Evolutionary conservation across 2,113 vertebrate genomes (phyloP).

Genomic region (Hippolais icterina): DNA sequence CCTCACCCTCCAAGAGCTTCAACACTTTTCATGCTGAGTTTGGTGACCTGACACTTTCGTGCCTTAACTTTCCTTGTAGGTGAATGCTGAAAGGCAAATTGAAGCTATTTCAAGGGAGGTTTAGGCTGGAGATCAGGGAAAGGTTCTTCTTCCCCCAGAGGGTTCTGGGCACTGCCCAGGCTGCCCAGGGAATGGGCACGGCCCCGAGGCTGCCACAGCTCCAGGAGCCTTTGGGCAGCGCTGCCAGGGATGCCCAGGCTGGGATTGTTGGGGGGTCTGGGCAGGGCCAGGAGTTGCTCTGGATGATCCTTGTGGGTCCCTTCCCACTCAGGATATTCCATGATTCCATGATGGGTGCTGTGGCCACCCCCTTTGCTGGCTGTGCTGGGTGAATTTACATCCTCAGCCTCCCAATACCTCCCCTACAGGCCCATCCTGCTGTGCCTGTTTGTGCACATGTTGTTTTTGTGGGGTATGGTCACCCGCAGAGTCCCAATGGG

Average conservation of each 20-base stretch:
- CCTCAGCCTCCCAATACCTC: neutral
- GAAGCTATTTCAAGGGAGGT: neutral
- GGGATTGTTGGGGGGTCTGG: fast-evolving
- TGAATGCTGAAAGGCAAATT: neutral
- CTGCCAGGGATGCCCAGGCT: neutral
- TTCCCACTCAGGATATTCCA: neutral
- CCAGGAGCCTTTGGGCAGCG: neutral
- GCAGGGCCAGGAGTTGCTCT: fast-evolving
- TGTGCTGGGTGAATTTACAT: neutral
- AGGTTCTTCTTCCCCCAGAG: neutral
- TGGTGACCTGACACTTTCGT: neutral
- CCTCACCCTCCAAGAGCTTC: neutral
- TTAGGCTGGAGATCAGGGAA: fast-evolving
- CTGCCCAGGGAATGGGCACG: neutral
- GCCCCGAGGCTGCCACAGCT: neutral
- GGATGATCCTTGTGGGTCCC: neutral
- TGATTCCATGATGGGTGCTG: neutral
- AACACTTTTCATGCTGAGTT: neutral
- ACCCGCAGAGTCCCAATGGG: neutral
- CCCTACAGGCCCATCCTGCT: neutral
- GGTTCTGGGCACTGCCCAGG: neutral
- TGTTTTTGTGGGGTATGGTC: neutral
- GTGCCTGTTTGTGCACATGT: neutral
- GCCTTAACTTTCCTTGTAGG: neutral
- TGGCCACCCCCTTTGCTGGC: neutral